These are phyloP conservation scores for Bilobella aurantiaca DNA, from an alignment of 1,140 invertebrate species.

Conservation along the genomic window DNA sequence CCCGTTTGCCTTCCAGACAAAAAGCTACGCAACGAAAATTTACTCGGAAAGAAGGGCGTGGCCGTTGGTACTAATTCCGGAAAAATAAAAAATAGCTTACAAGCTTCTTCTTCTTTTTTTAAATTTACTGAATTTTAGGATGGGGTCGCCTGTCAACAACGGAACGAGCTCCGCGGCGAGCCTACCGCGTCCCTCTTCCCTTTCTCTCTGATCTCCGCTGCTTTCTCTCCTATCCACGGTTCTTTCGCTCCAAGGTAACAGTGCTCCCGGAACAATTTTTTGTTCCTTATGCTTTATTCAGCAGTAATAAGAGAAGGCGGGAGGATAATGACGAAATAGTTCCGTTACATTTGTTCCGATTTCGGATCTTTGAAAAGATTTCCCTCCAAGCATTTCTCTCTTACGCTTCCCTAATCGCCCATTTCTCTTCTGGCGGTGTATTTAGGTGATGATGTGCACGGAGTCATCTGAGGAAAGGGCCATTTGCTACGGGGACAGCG, in stretches of 20 bases:
- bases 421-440: slow-evolving; percentile 25
- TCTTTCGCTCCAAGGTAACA: not conserved
- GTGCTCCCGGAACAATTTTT: too few species aligned
- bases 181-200: slow-evolving; percentile 26
- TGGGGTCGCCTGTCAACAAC: slow-evolving; percentile 27
- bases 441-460: slow-evolving; percentile 30
- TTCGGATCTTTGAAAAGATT: too few species aligned
- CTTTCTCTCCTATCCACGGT: not conserved
- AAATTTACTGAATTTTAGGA: slow-evolving; percentile 5
- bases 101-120: not conserved
- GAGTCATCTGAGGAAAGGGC: slow-evolving; percentile 23
- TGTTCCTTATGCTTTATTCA: too few species aligned
- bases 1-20: slow-evolving; percentile 28
- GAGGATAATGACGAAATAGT: too few species aligned
- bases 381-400: too few species aligned
- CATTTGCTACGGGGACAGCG: slow-evolving; percentile 27
- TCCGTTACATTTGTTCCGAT: too few species aligned
- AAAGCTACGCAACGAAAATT: slow-evolving; percentile 18
- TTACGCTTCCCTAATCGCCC: slow-evolving; percentile 14
- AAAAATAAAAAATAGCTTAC: not conserved
- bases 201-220: slow-evolving; percentile 20
- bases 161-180: slow-evolving; percentile 22
- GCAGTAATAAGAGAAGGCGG: too few species aligned
- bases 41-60: slow-evolving; percentile 22
- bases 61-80: slow-evolving; percentile 13